These are phyloP conservation scores for Megalopta genalis DNA, from an alignment of 1,140 invertebrate genomes.

Conservation along the genomic window DNA sequence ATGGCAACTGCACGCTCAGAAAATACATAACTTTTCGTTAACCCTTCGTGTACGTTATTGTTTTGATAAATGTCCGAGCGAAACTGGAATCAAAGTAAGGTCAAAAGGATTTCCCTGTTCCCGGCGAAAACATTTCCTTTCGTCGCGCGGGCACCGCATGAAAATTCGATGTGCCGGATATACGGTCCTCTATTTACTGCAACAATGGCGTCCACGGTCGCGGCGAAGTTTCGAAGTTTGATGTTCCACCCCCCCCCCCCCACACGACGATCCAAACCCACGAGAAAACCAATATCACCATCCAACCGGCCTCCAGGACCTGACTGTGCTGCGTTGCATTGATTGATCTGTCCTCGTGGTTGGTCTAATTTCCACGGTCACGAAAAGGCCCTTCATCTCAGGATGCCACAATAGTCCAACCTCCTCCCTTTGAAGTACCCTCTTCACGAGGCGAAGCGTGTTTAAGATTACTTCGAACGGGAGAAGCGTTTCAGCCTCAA, in stretches of 20 bases:
- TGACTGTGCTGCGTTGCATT: too few species aligned
- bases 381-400: not conserved
- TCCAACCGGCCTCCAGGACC: not conserved
- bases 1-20: too few species aligned
- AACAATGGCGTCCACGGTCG: not conserved
- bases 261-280: not conserved
- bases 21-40: too few species aligned
- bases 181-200: not conserved
- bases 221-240: too few species aligned
- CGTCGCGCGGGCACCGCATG: not conserved
- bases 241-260: too few species aligned
- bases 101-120: slow-evolving; percentile 10
- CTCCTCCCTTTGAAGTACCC: not conserved
- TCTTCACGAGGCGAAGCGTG: not conserved
- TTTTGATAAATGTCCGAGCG: not conserved
- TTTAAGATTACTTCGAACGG: not conserved
- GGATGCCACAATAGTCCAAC: not conserved
- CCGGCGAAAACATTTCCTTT: not conserved
- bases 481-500: not conserved
- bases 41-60: too few species aligned
- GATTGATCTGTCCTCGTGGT: not conserved
- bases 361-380: not conserved
- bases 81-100: not conserved
- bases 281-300: not conserved
- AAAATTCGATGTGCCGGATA: slow-evolving; percentile 20